Conservation (phyloP, 2,888 invertebrate genomes). For the Anthophora plumipes region DNA sequence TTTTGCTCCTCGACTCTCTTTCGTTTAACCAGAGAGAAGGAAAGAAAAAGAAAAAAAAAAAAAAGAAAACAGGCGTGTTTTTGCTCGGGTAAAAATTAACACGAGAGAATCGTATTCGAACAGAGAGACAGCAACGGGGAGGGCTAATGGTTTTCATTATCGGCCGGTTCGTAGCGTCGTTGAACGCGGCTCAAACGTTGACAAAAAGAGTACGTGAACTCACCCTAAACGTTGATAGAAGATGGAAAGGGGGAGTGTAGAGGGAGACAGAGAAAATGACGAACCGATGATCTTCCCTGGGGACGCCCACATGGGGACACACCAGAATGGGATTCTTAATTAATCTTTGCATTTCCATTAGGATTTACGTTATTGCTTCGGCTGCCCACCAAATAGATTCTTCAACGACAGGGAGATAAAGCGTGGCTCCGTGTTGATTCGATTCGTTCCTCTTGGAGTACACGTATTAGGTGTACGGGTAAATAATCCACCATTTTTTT, state of each 20-base stretch:
- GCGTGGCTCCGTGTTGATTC: slow-evolving; percentile 49
- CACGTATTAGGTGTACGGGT: too few species aligned
- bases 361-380: slow-evolving; percentile 78
- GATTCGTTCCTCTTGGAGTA: slow-evolving; percentile 27
- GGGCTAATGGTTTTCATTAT: slow-evolving; percentile 71
- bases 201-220: slow-evolving; percentile 48
- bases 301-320: slow-evolving; percentile 74
- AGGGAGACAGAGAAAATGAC: slow-evolving; percentile 67
- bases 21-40: background rate
- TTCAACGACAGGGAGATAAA: slow-evolving; percentile 67
- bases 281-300: slow-evolving; percentile 74
- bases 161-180: slow-evolving; percentile 46
- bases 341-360: slow-evolving; percentile 81
- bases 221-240: slow-evolving; percentile 42
- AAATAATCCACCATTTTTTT: too few species aligned
- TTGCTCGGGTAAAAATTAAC: too few species aligned
- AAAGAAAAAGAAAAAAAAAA: too few species aligned
- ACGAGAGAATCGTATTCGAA: background rate
- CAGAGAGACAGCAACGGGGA: background rate
- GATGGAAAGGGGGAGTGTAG: background rate
- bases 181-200: slow-evolving; percentile 25
- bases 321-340: slow-evolving; percentile 79
- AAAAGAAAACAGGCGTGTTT: too few species aligned
- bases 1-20: background rate
- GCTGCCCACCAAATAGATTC: slow-evolving; percentile 70